A percentile compares a stretch with the other conserved stretches of the same genome.
Evolutionary conservation across 2,797 vertebrate species (phyloP).

Genomic region (Buphagus erythrorhynchus): DNA sequence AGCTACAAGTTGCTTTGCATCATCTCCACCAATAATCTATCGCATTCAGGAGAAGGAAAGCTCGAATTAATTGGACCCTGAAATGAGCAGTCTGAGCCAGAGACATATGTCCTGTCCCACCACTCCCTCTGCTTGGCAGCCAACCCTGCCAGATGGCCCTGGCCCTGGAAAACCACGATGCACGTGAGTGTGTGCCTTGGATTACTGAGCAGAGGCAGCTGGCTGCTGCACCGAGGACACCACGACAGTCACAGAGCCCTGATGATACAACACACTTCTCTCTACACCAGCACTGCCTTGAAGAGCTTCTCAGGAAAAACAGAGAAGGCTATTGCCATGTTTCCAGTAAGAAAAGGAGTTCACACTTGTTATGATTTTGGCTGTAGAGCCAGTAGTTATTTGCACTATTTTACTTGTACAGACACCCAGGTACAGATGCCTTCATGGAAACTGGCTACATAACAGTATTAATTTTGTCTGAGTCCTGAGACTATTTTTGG

Average conservation of each 20-base stretch:
- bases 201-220: neutral
- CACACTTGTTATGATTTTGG: neutral
- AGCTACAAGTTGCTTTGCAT: neutral
- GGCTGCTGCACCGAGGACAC: neutral
- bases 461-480: conserved; percentile 70
- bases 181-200: neutral
- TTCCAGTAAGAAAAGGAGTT: neutral
- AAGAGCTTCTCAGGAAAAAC: neutral
- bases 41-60: neutral
- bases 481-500: conserved; percentile 67
- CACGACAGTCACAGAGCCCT: neutral
- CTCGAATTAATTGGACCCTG: neutral
- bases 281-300: neutral
- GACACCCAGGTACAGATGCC: conserved; percentile 59
- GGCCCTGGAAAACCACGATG: fast-evolving
- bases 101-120: neutral
- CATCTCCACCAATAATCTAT: neutral
- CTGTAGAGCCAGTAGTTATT: conserved; percentile 47
- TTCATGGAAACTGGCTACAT: conserved; percentile 71
- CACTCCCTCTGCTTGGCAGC: neutral
- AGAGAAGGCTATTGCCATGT: neutral
- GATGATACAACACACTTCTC: neutral
- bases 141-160: neutral
- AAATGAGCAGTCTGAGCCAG: neutral
- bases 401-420: conserved; percentile 61